A percentile compares a stretch with the other conserved stretches of the same genome.
Evolutionary conservation across 2,113 vertebrate genomes (phyloP).

Genomic region (Gallinago jamesoni): DNA sequence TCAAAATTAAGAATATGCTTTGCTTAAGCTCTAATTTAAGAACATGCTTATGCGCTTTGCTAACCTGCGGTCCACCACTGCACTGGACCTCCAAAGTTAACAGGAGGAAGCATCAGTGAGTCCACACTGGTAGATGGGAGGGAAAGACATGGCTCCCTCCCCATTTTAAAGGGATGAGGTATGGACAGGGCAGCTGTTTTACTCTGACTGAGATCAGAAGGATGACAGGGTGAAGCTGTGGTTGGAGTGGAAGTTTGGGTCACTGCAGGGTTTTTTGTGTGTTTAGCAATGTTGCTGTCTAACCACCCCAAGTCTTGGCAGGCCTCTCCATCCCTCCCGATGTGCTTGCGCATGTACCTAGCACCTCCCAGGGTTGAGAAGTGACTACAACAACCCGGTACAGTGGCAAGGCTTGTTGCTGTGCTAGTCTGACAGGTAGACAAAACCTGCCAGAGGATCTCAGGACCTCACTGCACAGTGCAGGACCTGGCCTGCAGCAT

Average conservation of each 20-base stretch:
- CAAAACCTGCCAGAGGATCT: neutral
- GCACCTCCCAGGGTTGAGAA: neutral
- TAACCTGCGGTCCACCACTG: neutral
- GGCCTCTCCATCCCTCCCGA: neutral
- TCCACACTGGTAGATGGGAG: neutral
- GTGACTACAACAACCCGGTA: neutral
- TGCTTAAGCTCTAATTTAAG: neutral
- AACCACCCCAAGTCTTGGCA: neutral
- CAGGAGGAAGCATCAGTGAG: neutral
- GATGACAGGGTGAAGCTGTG: neutral
- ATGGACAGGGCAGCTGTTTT: neutral
- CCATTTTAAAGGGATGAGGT: neutral
- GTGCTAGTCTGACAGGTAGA: neutral
- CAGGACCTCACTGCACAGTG: neutral
- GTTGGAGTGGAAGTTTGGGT: neutral
- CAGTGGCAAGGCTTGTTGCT: neutral
- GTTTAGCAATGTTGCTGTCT: neutral
- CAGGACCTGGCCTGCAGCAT: neutral
- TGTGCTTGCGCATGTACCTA: neutral
- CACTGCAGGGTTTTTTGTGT: neutral
- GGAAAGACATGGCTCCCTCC: neutral
- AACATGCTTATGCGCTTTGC: neutral
- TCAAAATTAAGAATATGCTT: neutral
- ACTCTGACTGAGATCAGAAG: neutral
- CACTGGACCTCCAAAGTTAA: neutral